Percentiles rank a stretch among this genome's conserved stretches.
These are phyloP conservation scores for Meloidogyne exigua DNA, from an alignment of 1,140 invertebrate genomes.

Conservation along the genomic window DNA sequence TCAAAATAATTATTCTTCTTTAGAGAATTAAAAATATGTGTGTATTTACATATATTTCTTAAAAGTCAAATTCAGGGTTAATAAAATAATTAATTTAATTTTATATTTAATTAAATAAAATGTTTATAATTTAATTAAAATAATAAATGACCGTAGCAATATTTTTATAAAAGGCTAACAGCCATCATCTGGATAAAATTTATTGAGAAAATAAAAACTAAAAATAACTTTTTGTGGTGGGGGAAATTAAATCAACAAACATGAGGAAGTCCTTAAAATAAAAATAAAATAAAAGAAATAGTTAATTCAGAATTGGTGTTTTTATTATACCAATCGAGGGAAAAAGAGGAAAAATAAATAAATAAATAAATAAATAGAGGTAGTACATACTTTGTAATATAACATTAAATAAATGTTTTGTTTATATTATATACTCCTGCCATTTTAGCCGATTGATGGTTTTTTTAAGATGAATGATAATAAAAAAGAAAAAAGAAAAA, in stretches of 20 bases:
- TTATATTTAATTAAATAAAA: background rate
- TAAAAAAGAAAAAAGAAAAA: background rate
- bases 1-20: too few relatives aligned
- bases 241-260: background rate
- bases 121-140: background rate
- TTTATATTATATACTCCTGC: background rate
- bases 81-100: too few relatives aligned
- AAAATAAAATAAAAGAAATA: background rate
- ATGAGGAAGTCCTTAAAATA: conserved; percentile 5
- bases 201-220: background rate
- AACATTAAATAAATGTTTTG: too few relatives aligned
- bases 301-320: background rate
- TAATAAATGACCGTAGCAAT: background rate
- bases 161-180: background rate
- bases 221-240: background rate
- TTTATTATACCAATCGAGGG: background rate
- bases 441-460: background rate
- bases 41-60: too few relatives aligned
- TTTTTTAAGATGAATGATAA: background rate
- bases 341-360: background rate
- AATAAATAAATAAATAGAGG: too few relatives aligned
- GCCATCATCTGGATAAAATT: background rate
- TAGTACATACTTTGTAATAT: too few relatives aligned
- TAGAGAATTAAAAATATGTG: too few relatives aligned
- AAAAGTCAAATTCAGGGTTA: too few relatives aligned